Evolutionary conservation across 2,113 vertebrate genomes (phyloP).

Genomic region (Lampris megalopsis): DNA sequence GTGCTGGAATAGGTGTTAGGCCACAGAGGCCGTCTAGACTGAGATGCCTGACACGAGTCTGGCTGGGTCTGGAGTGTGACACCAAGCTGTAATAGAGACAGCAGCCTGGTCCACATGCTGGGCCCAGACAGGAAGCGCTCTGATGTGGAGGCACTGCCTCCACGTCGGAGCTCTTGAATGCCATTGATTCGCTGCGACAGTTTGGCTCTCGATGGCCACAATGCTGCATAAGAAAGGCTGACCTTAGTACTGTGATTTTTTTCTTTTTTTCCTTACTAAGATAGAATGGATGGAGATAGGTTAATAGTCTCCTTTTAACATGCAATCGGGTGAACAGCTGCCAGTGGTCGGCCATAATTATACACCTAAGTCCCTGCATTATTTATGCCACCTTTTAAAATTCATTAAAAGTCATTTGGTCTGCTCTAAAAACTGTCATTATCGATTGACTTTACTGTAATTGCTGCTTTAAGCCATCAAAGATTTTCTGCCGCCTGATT

Average conservation of each 20-base stretch:
- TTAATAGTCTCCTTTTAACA: slow-evolving; percentile 41
- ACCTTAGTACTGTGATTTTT: slow-evolving; percentile 31
- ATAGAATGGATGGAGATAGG: neutral
- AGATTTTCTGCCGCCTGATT: slow-evolving; percentile 80
- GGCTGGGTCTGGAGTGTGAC: slow-evolving; percentile 42
- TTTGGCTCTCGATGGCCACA: slow-evolving; percentile 51
- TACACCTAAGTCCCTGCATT: slow-evolving; percentile 75
- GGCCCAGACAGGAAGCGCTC: slow-evolving; percentile 40
- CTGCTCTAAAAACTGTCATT: slow-evolving; percentile 79
- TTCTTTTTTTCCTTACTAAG: slow-evolving; percentile 22
- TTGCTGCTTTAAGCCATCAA: slow-evolving; percentile 79
- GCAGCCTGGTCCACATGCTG: slow-evolving; percentile 9
- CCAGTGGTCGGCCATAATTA: slow-evolving; percentile 71
- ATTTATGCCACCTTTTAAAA: slow-evolving; percentile 82
- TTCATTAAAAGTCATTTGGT: slow-evolving; percentile 79
- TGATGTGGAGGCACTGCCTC: slow-evolving; percentile 39
- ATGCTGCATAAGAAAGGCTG: slow-evolving; percentile 56
- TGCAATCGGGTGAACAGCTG: slow-evolving; percentile 75
- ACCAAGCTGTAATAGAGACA: slow-evolving; percentile 45
- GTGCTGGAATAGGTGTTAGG: neutral
- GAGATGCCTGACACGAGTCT: slow-evolving; percentile 33
- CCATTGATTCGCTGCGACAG: slow-evolving; percentile 68
- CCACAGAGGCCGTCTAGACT: slow-evolving; percentile 18
- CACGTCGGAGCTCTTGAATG: slow-evolving; percentile 3
- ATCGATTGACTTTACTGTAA: slow-evolving; percentile 83